phyloP scores from a whole-genome alignment of 2,113 vertebrate genomes.

The Cyanoramphus novaezelandiae region DNA sequence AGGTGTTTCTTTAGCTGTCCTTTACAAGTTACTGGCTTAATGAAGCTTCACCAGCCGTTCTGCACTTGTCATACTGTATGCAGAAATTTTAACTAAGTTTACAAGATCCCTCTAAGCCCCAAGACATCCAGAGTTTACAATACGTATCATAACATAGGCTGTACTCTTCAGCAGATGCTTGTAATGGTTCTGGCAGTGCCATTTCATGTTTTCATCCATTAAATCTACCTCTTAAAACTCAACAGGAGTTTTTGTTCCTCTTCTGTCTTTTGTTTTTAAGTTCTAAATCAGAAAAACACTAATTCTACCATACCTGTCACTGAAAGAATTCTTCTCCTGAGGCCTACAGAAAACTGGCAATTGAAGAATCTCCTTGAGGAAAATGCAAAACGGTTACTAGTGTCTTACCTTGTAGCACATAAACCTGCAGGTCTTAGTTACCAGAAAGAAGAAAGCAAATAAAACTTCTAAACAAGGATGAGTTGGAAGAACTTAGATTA shows the following conservation, averaged over 20 bases:
- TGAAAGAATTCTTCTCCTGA: not conserved
- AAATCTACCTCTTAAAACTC: not conserved
- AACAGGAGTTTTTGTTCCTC: not conserved
- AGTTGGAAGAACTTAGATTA: not conserved
- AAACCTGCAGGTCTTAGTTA: not conserved
- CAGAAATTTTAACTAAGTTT: not conserved
- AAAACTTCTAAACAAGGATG: not conserved
- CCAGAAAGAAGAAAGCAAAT: not conserved
- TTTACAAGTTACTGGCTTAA: not conserved
- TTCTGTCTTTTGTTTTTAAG: not conserved
- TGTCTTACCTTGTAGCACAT: not conserved
- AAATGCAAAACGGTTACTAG: not conserved
- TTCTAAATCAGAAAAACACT: not conserved
- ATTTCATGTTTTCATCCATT: not conserved
- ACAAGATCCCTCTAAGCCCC: not conserved
- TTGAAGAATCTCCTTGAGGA: not conserved
- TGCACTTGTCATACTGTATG: not conserved
- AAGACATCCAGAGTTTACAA: not conserved
- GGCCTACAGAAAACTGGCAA: not conserved
- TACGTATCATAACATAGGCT: not conserved
- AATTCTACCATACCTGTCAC: not conserved
- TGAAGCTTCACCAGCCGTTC: not conserved
- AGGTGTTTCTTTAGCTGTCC: not conserved
- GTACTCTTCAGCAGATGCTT: accelerated
- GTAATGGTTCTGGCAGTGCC: not conserved